phyloP scores from a whole-genome alignment of 2,113 vertebrate genomes.

The Pygoscelis antarcticus region DNA sequence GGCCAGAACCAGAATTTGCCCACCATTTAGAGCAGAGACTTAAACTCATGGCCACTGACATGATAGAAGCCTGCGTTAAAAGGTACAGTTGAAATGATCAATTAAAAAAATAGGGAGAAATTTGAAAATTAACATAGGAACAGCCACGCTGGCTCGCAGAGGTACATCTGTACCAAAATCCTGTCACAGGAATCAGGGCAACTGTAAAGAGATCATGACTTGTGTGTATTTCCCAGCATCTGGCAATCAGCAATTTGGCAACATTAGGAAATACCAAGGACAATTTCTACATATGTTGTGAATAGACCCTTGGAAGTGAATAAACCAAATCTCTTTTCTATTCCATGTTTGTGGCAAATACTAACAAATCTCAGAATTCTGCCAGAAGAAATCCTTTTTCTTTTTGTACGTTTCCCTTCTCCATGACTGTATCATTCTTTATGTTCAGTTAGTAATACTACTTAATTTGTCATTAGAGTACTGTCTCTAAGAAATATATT shows the following conservation, averaged over 20 bases:
- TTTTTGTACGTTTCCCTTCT: not conserved
- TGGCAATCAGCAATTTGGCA: not conserved
- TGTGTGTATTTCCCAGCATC: not conserved
- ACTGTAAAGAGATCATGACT: not conserved
- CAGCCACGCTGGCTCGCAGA: not conserved
- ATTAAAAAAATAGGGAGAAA: not conserved
- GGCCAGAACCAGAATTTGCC: slow-evolving; percentile 96
- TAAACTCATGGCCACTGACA: slow-evolving; percentile 97
- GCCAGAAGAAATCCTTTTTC: not conserved
- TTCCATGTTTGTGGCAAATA: not conserved
- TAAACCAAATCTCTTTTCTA: not conserved
- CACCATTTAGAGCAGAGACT: slow-evolving; percentile 95
- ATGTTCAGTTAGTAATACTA: not conserved
- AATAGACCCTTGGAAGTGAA: not conserved
- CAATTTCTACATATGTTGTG: not conserved
- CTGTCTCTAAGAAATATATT: not conserved
- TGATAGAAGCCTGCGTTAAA: slow-evolving; percentile 98
- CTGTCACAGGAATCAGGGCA: not conserved
- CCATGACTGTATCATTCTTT: not conserved
- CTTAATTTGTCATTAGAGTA: not conserved
- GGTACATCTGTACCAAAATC: not conserved
- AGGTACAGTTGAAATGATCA: slow-evolving; percentile 77
- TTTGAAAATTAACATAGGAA: not conserved
- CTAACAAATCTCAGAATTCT: not conserved
- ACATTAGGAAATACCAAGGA: not conserved